Conservation (phyloP, 53 echinoderm and acorn worm species). For the Antedon mediterranea region DNA sequence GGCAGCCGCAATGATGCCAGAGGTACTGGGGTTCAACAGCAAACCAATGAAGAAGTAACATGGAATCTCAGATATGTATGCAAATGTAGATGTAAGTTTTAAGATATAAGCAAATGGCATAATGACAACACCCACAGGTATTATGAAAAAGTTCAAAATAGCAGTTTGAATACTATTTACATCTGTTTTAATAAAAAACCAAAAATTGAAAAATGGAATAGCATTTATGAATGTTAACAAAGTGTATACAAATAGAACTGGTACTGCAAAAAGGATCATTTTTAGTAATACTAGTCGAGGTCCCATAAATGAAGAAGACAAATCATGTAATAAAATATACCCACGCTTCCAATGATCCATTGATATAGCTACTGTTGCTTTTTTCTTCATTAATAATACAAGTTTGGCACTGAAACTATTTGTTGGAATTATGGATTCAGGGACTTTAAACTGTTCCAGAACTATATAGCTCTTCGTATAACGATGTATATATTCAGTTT, state of each 20-base stretch:
- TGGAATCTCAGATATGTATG: conserved; percentile 56
- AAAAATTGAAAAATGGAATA: too few species aligned
- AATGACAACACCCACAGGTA: conserved; percentile 24
- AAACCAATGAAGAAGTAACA: conserved; percentile 86
- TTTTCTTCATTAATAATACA: neutral
- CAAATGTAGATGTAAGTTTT: conserved; percentile 71
- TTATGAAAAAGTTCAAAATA: conserved; percentile 12
- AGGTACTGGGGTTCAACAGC: conserved; percentile 46
- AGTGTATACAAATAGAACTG: too few species aligned
- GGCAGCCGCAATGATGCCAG: conserved; percentile 36
- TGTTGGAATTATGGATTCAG: neutral
- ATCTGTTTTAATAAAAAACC: too few species aligned
- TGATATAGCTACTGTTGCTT: neutral
- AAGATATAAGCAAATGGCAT: conserved; percentile 38
- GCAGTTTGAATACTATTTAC: too few species aligned
- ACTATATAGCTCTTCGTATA: neutral
- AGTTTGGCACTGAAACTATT: neutral
- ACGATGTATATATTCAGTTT: neutral
- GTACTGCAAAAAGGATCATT: too few species aligned
- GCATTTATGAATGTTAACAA: too few species aligned
- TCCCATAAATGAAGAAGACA: too few species aligned
- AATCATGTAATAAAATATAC: neutral
- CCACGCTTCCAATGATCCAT: neutral
- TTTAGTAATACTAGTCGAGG: too few species aligned
- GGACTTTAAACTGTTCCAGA: neutral